Conservation (phyloP, 2,888 invertebrate species). For the Pyrgus malvae region DNA sequence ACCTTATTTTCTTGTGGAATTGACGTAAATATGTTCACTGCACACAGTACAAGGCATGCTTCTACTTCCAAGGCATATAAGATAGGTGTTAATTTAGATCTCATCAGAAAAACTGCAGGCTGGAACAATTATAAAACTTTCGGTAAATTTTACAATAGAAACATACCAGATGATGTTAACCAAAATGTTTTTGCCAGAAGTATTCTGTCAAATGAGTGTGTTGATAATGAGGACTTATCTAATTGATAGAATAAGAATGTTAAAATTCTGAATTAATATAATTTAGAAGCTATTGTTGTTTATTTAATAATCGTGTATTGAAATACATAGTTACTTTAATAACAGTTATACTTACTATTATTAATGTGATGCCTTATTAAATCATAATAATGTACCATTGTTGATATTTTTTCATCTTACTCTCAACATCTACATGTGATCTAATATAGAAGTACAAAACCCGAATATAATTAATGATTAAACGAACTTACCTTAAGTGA, state of each 20-base stretch:
- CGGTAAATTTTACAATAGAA: neutral
- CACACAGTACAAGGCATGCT: conserved; percentile 4
- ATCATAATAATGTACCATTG: neutral
- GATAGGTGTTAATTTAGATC: neutral
- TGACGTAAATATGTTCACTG: neutral
- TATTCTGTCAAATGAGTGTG: neutral
- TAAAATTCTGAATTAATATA: neutral
- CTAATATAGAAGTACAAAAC: conserved; percentile 2
- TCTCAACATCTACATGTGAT: conserved; percentile 2
- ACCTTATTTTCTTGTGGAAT: neutral
- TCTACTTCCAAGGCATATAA: neutral
- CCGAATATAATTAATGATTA: too few relatives aligned
- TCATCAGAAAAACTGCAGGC: neutral
- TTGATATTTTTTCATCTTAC: neutral
- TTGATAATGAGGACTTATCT: neutral
- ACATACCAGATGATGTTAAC: neutral
- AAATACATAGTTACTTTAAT: too few relatives aligned
- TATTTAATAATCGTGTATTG: neutral
- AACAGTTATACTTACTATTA: too few relatives aligned
- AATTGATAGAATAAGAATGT: neutral
- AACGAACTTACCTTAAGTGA: too few relatives aligned
- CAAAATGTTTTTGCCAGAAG: neutral
- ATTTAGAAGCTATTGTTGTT: neutral
- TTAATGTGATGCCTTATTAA: neutral
- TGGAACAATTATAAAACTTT: neutral